These are phyloP conservation scores for Coelogynopora nodosa DNA, from an alignment of 2,888 invertebrate species.

Conservation along the genomic window DNA sequence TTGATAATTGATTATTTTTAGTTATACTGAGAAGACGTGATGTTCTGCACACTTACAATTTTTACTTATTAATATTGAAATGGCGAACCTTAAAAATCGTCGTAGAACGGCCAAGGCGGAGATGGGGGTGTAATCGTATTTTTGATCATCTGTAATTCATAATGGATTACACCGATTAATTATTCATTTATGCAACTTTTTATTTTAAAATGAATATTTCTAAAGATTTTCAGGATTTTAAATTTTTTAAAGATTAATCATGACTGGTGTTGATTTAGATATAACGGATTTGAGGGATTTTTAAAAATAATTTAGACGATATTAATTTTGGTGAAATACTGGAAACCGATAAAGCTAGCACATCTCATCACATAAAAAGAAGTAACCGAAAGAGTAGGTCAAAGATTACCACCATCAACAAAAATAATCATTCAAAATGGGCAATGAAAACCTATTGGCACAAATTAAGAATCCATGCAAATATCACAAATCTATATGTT, in stretches of 20 bases:
- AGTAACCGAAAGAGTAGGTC: background rate
- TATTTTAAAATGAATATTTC: background rate
- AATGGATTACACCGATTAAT: no score
- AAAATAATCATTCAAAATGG: conserved; percentile 19
- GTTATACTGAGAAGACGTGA: no score
- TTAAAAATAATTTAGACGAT: background rate
- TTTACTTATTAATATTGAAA: no score
- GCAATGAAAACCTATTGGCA: conserved; percentile 22
- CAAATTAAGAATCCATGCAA: background rate
- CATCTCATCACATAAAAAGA: background rate
- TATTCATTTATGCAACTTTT: background rate
- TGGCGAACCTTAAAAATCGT: no score
- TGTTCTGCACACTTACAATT: no score
- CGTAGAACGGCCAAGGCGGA: no score
- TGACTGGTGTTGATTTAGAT: conserved; percentile 25
- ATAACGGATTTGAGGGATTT: conserved; percentile 13
- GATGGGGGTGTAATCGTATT: no score
- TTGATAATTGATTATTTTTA: no score
- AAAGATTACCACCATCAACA: conserved; percentile 27
- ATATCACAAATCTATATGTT: conserved; percentile 25
- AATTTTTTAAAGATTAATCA: conserved; percentile 4
- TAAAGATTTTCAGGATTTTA: background rate
- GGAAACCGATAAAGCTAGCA: conserved; percentile 1
- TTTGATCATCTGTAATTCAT: no score
- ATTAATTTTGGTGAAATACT: conserved; percentile 8